phyloP scores from a whole-genome alignment of 2,113 vertebrate genomes.

The Rhineura floridana region DNA sequence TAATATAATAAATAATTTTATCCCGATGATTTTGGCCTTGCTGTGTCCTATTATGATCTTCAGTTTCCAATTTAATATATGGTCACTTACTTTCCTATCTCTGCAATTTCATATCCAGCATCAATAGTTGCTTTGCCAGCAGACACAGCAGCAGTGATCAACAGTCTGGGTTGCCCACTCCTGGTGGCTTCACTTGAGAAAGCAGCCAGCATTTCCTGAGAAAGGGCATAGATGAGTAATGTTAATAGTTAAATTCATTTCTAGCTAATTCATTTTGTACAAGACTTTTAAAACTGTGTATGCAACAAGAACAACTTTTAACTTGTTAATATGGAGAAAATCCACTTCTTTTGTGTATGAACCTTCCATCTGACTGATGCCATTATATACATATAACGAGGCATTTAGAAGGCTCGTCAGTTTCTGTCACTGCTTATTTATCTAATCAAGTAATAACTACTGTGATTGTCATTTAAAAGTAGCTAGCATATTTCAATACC shows the following conservation, averaged over 20 bases:
- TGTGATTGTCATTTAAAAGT: background rate
- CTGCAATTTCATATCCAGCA: conserved; percentile 51
- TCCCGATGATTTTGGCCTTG: too few relatives aligned
- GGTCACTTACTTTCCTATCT: conserved; percentile 45
- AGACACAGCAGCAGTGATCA: conserved; percentile 54
- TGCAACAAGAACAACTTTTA: background rate
- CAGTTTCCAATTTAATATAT: background rate
- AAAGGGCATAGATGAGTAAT: background rate
- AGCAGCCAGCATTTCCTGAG: conserved; percentile 55
- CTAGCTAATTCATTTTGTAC: background rate
- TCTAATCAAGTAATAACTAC: background rate
- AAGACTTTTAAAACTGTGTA: background rate
- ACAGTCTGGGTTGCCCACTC: conserved; percentile 11
- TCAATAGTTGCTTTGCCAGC: conserved; percentile 51
- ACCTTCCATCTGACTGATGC: background rate
- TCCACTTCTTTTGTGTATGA: background rate
- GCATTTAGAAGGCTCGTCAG: background rate
- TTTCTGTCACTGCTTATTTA: background rate
- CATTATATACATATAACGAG: background rate
- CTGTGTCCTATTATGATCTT: too few relatives aligned
- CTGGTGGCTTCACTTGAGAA: conserved; percentile 30
- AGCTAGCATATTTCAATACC: background rate
- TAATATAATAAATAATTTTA: background rate
- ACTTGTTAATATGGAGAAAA: background rate
- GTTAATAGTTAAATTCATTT: background rate